Percentiles rank a stretch among this genome's conserved stretches.
Evolutionary conservation across 1,140 invertebrate genomes (phyloP).

Genomic region (Platorchestia sp.): DNA sequence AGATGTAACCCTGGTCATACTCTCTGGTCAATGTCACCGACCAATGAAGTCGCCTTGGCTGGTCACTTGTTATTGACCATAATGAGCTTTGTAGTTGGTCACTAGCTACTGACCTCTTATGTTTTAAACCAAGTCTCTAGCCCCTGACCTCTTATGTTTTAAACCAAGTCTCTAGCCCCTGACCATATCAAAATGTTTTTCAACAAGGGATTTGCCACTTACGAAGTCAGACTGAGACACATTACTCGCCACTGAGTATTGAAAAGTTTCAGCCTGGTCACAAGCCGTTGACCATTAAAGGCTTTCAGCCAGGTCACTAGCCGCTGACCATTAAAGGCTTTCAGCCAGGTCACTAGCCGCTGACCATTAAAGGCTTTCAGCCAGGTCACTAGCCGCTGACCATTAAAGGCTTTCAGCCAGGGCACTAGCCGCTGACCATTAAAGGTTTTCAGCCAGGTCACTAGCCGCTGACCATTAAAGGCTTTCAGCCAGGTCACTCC

Average conservation of each 20-base stretch:
- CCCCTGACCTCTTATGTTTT: no score
- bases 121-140: no score
- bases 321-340: background rate
- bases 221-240: no score
- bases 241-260: background rate
- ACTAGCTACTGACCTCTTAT: background rate
- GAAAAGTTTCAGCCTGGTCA: background rate
- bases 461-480: constrained; percentile 15
- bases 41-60: background rate
- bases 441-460: background rate
- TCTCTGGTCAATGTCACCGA: no score
- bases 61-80: background rate
- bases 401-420: background rate
- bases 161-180: no score
- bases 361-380: background rate
- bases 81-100: background rate
- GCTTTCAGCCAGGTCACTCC: constrained; percentile 14
- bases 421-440: background rate
- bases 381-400: background rate
- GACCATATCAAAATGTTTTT: no score
- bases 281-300: background rate
- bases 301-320: background rate
- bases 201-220: no score
- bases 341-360: background rate
- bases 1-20: no score